Percentiles rank a stretch among this genome's conserved stretches.
Evolutionary conservation across 2,888 invertebrate genomes (phyloP).

Genomic region (Pheosia gnoma): DNA sequence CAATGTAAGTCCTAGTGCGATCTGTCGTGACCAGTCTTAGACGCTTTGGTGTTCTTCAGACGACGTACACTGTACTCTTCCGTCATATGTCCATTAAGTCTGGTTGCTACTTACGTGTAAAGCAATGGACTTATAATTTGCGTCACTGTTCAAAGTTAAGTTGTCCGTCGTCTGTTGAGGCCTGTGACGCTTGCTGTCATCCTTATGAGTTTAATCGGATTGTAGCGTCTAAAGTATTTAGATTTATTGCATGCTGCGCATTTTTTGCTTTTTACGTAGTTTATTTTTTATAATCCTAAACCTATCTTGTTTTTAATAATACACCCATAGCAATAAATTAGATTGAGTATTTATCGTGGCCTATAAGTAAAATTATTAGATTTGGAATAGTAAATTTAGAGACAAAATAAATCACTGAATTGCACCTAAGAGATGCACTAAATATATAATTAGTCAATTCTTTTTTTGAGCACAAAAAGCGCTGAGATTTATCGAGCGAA

Average conservation of each 20-base stretch:
- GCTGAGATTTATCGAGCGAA: too few relatives aligned
- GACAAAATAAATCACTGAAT: background rate
- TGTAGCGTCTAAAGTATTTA: conserved; percentile 23
- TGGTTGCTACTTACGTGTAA: background rate
- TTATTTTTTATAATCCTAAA: too few relatives aligned
- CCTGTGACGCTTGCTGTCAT: conserved; percentile 8
- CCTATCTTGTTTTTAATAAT: too few relatives aligned
- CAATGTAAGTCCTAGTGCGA: conserved; percentile 88
- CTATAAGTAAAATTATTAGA: too few relatives aligned
- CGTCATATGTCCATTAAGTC: background rate
- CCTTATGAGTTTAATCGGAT: conserved; percentile 20
- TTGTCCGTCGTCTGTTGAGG: background rate
- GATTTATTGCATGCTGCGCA: conserved; percentile 29
- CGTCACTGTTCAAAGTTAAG: background rate
- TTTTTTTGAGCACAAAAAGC: too few relatives aligned
- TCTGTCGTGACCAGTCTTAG: conserved; percentile 45
- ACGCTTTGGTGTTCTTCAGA: conserved; percentile 32
- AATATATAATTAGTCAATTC: too few relatives aligned
- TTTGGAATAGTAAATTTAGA: too few relatives aligned
- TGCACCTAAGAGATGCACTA: background rate
- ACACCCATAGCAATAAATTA: background rate
- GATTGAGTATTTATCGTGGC: too few relatives aligned
- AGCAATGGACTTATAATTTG: background rate
- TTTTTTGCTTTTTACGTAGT: conserved; percentile 10
- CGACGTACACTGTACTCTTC: conserved; percentile 37